Conservation (phyloP, 2,113 vertebrate species). For the Aldabrachelys gigantea region DNA sequence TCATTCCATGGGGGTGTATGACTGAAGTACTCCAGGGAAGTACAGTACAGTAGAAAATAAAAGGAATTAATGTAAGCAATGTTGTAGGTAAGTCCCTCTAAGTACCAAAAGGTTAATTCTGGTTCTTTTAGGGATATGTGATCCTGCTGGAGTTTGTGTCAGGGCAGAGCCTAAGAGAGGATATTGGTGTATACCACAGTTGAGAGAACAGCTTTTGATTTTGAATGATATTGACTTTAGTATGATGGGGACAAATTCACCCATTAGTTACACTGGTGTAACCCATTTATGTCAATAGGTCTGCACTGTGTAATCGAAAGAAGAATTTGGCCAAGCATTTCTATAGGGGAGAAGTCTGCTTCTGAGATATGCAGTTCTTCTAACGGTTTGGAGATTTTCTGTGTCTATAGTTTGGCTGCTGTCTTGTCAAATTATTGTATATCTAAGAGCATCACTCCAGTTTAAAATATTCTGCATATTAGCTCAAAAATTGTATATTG, state of each 20-base stretch:
- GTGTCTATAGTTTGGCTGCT: not conserved
- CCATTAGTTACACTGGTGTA: conserved; percentile 28
- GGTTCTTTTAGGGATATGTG: not conserved
- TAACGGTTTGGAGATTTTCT: conserved; percentile 1
- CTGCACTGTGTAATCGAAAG: conserved; percentile 26
- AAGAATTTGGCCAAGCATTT: conserved; percentile 23
- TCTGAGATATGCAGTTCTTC: not conserved
- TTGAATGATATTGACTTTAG: conserved; percentile 56
- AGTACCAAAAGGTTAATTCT: conserved; percentile 61
- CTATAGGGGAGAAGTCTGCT: conserved; percentile 11
- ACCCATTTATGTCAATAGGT: conserved; percentile 3
- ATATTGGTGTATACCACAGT: conserved; percentile 13
- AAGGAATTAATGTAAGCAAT: conserved; percentile 66
- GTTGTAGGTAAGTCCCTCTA: conserved; percentile 58
- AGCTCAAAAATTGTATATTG: conserved; percentile 42
- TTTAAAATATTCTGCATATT: conserved; percentile 23
- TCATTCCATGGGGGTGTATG: conserved; percentile 33
- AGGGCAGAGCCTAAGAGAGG: conserved; percentile 17
- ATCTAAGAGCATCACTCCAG: not conserved
- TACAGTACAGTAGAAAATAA: conserved; percentile 55
- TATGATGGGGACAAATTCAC: conserved; percentile 48
- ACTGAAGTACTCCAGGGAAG: conserved; percentile 68
- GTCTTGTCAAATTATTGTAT: not conserved
- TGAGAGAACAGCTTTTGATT: conserved; percentile 44
- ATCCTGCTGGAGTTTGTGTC: conserved; percentile 59